phyloP scores from a whole-genome alignment of 2,113 vertebrate species.

The Microcebus jonahi region DNA sequence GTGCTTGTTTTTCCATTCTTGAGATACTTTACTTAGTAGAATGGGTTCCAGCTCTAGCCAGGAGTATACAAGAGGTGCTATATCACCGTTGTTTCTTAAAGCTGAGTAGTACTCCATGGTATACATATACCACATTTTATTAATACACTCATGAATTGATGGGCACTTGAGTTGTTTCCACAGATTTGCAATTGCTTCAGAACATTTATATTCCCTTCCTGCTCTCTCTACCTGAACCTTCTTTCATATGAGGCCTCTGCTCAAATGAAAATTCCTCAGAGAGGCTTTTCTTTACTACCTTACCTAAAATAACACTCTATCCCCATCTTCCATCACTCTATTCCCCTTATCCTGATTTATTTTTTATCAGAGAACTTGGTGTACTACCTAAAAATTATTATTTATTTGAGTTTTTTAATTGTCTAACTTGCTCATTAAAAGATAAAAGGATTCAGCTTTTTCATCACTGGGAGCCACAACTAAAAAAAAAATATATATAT shows the following conservation, averaged over 20 bases:
- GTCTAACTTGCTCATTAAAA: background rate
- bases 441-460: background rate
- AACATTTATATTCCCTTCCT: background rate
- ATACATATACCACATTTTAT: too few species aligned
- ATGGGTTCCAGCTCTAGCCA: too few species aligned
- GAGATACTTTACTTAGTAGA: too few species aligned
- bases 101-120: too few species aligned
- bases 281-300: background rate
- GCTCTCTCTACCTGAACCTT: background rate
- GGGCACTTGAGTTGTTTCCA: too few species aligned
- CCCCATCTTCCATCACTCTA: background rate
- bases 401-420: background rate
- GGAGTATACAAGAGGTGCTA: too few species aligned
- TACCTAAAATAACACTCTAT: constrained; percentile 3
- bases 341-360: background rate
- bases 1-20: too few species aligned
- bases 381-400: background rate
- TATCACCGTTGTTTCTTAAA: too few species aligned
- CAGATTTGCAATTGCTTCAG: background rate
- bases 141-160: too few species aligned
- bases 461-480: background rate
- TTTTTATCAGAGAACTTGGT: constrained; percentile 34
- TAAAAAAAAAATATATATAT: background rate
- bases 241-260: background rate
- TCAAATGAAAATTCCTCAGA: background rate